phyloP scores from a whole-genome alignment of 2,888 invertebrate genomes.

The Orthosia gracilis region DNA sequence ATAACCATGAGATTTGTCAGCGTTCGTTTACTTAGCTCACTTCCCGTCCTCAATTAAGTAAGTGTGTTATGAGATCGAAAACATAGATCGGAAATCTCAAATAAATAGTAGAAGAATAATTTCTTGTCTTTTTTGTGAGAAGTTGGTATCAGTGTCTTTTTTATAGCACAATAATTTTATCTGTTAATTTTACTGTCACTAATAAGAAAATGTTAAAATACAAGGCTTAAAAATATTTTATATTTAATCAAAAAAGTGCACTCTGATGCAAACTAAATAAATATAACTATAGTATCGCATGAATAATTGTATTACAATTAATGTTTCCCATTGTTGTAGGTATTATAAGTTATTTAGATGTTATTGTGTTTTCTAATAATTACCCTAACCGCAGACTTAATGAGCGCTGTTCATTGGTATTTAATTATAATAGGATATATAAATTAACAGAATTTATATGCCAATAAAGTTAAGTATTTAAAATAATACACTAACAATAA shows the following conservation, averaged over 20 bases:
- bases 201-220: neutral
- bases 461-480: conserved; percentile 13
- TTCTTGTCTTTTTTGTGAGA: conserved; percentile 7
- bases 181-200: neutral
- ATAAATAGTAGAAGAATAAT: conserved; percentile 12
- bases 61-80: conserved; percentile 34
- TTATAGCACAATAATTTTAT: neutral
- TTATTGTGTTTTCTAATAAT: conserved; percentile 37
- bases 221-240: neutral
- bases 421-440: conserved; percentile 28
- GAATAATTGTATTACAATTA: conserved; percentile 17
- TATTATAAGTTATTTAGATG: conserved; percentile 33
- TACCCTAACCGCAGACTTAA: conserved; percentile 50
- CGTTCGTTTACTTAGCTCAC: conserved; percentile 60
- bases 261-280: neutral
- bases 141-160: neutral
- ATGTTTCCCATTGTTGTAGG: conserved; percentile 3
- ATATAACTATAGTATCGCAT: conserved; percentile 1
- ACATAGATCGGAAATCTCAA: conserved; percentile 33
- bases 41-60: conserved; percentile 57
- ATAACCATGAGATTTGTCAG: conserved; percentile 66
- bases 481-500: conserved; percentile 22
- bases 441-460: conserved; percentile 3
- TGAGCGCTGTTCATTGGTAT: conserved; percentile 22
- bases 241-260: neutral